Percentiles rank a stretch among this genome's conserved stretches.
These are phyloP conservation scores for Chymomyza procnemis DNA, from an alignment of 2,888 invertebrate genomes.

Conservation along the genomic window DNA sequence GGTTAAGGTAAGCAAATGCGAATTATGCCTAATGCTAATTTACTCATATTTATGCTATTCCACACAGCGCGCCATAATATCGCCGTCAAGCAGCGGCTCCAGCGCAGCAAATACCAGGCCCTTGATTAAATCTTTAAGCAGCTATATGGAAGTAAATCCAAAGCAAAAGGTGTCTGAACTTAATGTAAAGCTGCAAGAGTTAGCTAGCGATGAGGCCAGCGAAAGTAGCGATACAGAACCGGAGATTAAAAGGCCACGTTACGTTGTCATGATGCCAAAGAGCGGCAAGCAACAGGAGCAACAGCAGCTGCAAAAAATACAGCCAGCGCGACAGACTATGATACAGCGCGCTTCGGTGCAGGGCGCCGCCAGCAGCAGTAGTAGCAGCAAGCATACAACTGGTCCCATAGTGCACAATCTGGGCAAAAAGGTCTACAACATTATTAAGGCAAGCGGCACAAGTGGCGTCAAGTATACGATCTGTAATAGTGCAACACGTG, in stretches of 20 bases:
- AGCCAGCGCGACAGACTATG: constrained; percentile 20
- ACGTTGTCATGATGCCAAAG: constrained; percentile 65
- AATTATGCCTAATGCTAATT: not conserved
- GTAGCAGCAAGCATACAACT: not conserved
- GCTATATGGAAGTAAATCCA: constrained; percentile 36
- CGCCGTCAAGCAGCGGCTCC: constrained; percentile 26
- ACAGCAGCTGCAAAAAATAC: constrained; percentile 27
- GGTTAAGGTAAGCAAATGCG: constrained; percentile 40
- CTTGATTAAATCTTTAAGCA: not conserved
- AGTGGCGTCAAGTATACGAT: constrained; percentile 55
- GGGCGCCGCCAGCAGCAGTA: constrained; percentile 18
- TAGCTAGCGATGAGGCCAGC: constrained; percentile 36
- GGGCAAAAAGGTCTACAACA: constrained; percentile 44
- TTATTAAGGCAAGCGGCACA: constrained; percentile 41
- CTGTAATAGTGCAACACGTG: constrained; percentile 34
- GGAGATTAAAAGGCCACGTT: constrained; percentile 62
- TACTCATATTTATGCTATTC: constrained; percentile 51
- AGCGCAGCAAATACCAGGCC: constrained; percentile 15
- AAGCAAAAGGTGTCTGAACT: constrained; percentile 73
- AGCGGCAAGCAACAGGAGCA: constrained; percentile 12
- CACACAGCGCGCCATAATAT: constrained; percentile 55
- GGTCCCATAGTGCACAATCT: constrained; percentile 5
- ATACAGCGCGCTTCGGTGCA: constrained; percentile 44
- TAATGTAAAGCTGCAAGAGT: constrained; percentile 68
- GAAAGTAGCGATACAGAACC: constrained; percentile 40